Percentiles rank a stretch among this genome's conserved stretches.
phyloP scores from a whole-genome alignment of 2,113 vertebrate genomes.

The Chionomys nivalis region DNA sequence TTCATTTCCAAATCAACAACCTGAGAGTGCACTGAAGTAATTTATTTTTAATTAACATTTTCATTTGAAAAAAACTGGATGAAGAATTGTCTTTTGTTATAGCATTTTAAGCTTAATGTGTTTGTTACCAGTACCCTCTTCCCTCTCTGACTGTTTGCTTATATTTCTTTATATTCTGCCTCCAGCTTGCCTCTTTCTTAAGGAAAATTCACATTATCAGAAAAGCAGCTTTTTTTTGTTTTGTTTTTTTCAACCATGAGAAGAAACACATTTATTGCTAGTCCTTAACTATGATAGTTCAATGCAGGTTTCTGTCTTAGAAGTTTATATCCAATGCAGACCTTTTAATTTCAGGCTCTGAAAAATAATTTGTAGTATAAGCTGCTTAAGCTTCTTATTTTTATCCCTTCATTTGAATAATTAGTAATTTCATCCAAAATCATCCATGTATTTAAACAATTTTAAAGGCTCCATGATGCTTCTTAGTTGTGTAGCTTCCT shows the following conservation, averaged over 20 bases:
- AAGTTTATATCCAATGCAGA: background rate
- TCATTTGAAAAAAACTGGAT: background rate
- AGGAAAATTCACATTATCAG: background rate
- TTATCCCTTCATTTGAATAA: background rate
- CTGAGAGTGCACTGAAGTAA: background rate
- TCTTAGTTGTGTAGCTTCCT: background rate
- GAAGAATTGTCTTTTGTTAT: background rate
- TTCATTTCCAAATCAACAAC: background rate
- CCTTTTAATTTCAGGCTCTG: background rate
- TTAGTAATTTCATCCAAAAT: background rate
- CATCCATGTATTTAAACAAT: background rate
- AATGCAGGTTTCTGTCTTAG: background rate
- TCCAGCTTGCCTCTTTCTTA: background rate
- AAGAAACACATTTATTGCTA: background rate
- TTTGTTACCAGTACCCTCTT: too few relatives aligned
- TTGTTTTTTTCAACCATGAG: background rate
- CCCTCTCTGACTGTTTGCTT: background rate
- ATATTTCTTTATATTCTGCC: too few relatives aligned
- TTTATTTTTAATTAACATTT: background rate
- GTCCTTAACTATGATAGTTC: background rate
- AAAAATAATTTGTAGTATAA: background rate
- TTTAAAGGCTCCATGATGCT: accelerated
- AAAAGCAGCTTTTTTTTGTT: background rate
- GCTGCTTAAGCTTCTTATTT: background rate
- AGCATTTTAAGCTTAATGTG: background rate